Percentiles rank a stretch among this genome's conserved stretches.
These are phyloP conservation scores for Pachypsylla venusta DNA, from an alignment of 1,140 invertebrate species.

Conservation along the genomic window DNA sequence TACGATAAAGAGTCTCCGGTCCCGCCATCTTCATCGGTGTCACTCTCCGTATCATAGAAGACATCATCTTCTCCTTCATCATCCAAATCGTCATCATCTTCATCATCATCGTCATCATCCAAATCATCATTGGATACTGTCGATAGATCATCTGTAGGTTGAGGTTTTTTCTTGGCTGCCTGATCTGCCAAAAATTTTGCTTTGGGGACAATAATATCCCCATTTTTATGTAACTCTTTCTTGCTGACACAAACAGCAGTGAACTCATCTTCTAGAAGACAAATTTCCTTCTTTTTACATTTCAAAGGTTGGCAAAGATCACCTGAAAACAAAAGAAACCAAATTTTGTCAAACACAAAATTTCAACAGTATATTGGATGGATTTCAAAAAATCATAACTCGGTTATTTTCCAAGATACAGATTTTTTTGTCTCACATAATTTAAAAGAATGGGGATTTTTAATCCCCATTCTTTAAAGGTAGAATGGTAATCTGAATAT, in stretches of 20 bases:
- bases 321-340: no score
- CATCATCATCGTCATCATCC: slow-evolving; percentile 44
- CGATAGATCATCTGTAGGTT: slow-evolving; percentile 28
- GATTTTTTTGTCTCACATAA: no score
- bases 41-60: slow-evolving; percentile 17
- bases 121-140: slow-evolving; percentile 56
- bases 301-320: slow-evolving; percentile 70
- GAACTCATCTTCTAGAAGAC: slow-evolving; percentile 65
- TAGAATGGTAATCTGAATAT: no score
- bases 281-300: slow-evolving; percentile 76
- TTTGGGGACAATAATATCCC: slow-evolving; percentile 37
- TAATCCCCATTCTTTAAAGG: no score
- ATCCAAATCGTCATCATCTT: slow-evolving; percentile 23
- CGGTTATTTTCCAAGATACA: no score
- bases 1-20: slow-evolving; percentile 14
- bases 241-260: slow-evolving; percentile 76
- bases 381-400: no score
- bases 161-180: slow-evolving; percentile 27
- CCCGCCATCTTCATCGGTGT: neutral
- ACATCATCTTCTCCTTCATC: slow-evolving; percentile 20
- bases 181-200: slow-evolving; percentile 39
- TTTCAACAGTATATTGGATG: no score
- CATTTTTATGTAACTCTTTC: slow-evolving; percentile 66
- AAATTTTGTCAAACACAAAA: no score
- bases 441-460: no score